phyloP scores from a whole-genome alignment of 2,797 vertebrate species.

The Simalia tracyae region DNA sequence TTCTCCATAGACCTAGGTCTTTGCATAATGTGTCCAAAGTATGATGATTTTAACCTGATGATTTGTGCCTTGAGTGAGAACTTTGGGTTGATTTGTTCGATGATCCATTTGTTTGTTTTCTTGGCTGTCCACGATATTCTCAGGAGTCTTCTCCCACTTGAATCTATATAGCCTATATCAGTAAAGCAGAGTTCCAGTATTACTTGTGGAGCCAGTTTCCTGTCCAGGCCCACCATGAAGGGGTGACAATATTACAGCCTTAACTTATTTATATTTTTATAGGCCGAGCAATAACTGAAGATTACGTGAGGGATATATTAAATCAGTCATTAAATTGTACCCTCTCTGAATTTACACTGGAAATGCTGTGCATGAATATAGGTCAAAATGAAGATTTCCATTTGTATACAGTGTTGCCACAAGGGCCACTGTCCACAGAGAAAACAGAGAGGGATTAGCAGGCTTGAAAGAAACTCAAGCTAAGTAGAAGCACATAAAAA shows the following conservation, averaged over 20 bases:
- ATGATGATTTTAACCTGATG: not conserved
- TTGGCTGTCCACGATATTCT: not conserved
- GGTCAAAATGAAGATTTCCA: not conserved
- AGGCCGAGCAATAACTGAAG: not conserved
- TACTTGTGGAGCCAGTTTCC: not conserved
- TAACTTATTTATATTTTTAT: not conserved
- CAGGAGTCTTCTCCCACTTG: not conserved
- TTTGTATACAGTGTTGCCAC: not conserved
- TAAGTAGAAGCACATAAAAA: not conserved
- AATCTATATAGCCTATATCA: not conserved
- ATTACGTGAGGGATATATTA: not conserved
- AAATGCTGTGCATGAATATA: not conserved
- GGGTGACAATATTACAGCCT: not conserved
- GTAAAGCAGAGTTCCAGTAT: not conserved
- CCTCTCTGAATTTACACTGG: not conserved
- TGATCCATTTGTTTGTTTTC: not conserved
- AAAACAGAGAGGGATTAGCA: not conserved
- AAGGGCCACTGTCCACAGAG: not conserved
- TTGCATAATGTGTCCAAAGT: not conserved
- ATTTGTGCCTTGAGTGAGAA: not conserved
- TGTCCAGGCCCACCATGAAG: not conserved
- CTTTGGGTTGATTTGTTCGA: not conserved
- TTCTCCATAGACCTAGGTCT: not conserved
- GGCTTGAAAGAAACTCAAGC: not conserved
- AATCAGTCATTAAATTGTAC: not conserved